A percentile compares a stretch with the other conserved stretches of the same genome.
Conservation (phyloP, 2,888 invertebrate species). For the Agrochola lota region DNA sequence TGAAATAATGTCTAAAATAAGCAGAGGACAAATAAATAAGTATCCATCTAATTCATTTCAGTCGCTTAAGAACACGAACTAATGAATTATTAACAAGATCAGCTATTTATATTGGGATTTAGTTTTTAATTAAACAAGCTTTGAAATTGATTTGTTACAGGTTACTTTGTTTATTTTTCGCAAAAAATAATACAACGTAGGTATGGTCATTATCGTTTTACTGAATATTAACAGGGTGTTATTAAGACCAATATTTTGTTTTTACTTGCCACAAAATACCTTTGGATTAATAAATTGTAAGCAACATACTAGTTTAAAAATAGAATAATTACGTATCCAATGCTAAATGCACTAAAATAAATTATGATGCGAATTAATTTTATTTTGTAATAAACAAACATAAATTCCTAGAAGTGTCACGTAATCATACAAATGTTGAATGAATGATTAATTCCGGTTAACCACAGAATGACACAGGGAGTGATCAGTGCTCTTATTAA, state of each 20-base stretch:
- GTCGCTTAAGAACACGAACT: too few relatives aligned
- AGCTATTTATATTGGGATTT: not conserved
- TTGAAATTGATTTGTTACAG: not conserved
- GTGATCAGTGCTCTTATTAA: constrained; percentile 50
- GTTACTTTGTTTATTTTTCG: not conserved
- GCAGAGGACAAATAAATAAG: not conserved
- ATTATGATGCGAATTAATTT: constrained; percentile 17
- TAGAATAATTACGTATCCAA: not conserved
- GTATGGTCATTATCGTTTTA: not conserved
- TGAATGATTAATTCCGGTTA: constrained; percentile 77
- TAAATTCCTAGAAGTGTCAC: constrained; percentile 65
- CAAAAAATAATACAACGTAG: too few relatives aligned
- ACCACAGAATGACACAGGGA: constrained; percentile 73
- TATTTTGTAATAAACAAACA: constrained; percentile 47
- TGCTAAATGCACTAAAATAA: constrained; percentile 32
- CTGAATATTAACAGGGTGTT: too few relatives aligned
- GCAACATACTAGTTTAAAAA: constrained; percentile 8
- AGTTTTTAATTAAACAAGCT: not conserved
- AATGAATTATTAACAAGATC: not conserved
- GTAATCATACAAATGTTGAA: constrained; percentile 68
- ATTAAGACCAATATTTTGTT: not conserved
- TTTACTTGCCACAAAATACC: not conserved
- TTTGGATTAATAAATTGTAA: not conserved
- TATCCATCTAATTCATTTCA: too few relatives aligned
- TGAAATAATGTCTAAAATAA: constrained; percentile 28